A percentile compares a stretch with the other conserved stretches of the same genome.
These are phyloP conservation scores for Esox niger DNA, from an alignment of 2,113 vertebrate species.

Conservation along the genomic window DNA sequence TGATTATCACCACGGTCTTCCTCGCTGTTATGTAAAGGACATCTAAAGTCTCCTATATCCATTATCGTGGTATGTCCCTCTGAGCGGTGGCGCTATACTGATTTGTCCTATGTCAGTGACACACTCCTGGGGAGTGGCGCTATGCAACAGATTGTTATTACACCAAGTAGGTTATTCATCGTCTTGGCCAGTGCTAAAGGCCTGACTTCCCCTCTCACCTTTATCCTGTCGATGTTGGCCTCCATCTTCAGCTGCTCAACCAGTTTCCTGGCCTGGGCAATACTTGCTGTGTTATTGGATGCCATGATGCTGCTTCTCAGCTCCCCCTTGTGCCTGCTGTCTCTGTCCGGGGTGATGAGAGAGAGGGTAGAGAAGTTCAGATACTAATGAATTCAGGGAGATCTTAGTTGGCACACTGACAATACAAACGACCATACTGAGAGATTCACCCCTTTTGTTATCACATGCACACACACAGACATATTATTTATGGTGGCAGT, in stretches of 20 bases:
- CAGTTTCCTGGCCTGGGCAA: slow-evolving; percentile 96
- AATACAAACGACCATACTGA: background rate
- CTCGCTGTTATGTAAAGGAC: too few species aligned
- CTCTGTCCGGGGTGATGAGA: slow-evolving; percentile 11
- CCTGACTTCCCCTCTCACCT: slow-evolving; percentile 75
- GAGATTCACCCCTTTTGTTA: slow-evolving; percentile 10
- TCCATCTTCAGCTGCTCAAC: slow-evolving; percentile 99
- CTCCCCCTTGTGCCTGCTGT: slow-evolving; percentile 34
- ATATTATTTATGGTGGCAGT: slow-evolving; percentile 64
- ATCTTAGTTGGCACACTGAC: slow-evolving; percentile 13
- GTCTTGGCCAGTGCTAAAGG: background rate
- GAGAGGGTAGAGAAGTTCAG: slow-evolving; percentile 7
- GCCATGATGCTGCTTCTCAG: slow-evolving; percentile 76
- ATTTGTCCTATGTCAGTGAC: too few species aligned
- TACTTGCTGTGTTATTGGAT: slow-evolving; percentile 97
- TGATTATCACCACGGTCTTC: too few species aligned
- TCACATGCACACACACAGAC: slow-evolving; percentile 21
- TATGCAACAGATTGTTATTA: background rate
- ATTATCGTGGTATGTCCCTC: too few species aligned
- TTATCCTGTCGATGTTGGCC: slow-evolving; percentile 98
- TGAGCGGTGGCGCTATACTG: too few species aligned
- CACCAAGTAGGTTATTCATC: background rate
- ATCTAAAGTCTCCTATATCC: too few species aligned
- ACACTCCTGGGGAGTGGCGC: too few species aligned
- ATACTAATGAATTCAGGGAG: background rate